Evolutionary conservation across 1,140 invertebrate species (phyloP).

Genomic region (Platyscapa corneri): DNA sequence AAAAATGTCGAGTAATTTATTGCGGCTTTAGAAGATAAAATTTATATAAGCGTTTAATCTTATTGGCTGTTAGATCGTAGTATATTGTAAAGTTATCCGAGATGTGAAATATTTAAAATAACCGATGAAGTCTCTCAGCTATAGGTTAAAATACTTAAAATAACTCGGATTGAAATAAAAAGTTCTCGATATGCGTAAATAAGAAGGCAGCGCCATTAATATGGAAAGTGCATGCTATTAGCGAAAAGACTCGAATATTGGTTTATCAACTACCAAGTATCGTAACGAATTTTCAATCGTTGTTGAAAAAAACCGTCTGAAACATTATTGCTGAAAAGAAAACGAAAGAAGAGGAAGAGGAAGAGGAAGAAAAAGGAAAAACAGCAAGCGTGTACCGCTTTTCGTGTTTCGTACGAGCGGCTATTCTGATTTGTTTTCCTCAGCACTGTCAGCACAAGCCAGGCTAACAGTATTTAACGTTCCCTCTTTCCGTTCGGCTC

Average conservation of each 20-base stretch:
- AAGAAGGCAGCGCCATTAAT: not conserved
- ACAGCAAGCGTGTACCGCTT: not conserved
- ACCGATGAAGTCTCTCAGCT: not conserved
- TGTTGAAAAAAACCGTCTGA: too few species aligned
- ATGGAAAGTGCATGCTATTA: not conserved
- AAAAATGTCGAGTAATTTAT: not conserved
- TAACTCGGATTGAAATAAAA: not conserved
- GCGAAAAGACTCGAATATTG: not conserved
- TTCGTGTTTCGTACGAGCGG: not conserved
- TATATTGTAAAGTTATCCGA: not conserved
- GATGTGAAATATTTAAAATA: not conserved
- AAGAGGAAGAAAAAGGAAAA: too few species aligned
- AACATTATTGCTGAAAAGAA: not conserved
- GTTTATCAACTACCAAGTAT: not conserved
- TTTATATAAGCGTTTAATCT: not conserved
- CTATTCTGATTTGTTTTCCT: conserved; percentile 32
- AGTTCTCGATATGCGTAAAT: too few species aligned
- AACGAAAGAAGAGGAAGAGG: not conserved
- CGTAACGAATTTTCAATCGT: not conserved
- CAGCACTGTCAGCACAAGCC: conserved; percentile 8
- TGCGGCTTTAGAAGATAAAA: not conserved
- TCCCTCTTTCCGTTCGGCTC: conserved; percentile 14
- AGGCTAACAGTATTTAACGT: conserved; percentile 46
- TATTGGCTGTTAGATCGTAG: not conserved
- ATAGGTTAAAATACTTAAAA: not conserved